Percentiles rank a stretch among this genome's conserved stretches.
These are phyloP conservation scores for Microctenopoma lineatum DNA, from an alignment of 2,797 vertebrate species.

Conservation along the genomic window DNA sequence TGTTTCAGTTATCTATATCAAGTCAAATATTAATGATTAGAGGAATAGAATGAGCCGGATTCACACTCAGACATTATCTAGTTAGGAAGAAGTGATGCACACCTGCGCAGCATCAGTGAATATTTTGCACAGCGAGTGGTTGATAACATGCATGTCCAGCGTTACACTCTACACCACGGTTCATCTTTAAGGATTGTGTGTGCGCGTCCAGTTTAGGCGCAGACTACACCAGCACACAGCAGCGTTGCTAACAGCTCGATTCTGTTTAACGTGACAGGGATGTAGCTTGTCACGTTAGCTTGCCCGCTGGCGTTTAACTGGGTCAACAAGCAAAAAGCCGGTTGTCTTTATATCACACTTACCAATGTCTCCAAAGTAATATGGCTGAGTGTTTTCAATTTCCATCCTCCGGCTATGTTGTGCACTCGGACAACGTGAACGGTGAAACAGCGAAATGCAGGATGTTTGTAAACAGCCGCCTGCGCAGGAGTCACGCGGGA, in stretches of 20 bases:
- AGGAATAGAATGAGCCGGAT: too few species aligned
- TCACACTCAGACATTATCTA: too few species aligned
- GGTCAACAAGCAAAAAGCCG: neutral
- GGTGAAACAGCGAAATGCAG: accelerated
- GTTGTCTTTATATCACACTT: constrained; percentile 33
- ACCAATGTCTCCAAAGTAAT: constrained; percentile 84
- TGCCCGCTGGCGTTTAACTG: neutral
- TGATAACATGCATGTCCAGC: neutral
- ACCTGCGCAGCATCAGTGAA: too few species aligned
- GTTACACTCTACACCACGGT: neutral
- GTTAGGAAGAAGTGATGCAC: too few species aligned
- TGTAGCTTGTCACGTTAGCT: neutral
- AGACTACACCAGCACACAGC: too few species aligned
- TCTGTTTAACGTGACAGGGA: too few species aligned
- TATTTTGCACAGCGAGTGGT: too few species aligned
- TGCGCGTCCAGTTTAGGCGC: too few species aligned
- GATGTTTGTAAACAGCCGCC: constrained; percentile 58
- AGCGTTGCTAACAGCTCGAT: neutral
- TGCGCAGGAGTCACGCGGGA: constrained; percentile 55
- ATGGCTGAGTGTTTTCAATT: constrained; percentile 54
- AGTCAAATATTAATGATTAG: too few species aligned
- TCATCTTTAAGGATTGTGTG: neutral
- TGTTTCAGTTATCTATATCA: too few species aligned
- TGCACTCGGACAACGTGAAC: accelerated
- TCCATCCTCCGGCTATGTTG: constrained; percentile 60